Evolutionary conservation across 1,140 invertebrate genomes (phyloP), one percentile per base, ranked within the genome.

Genomic region (Propsilocerus akamusi): DNA sequence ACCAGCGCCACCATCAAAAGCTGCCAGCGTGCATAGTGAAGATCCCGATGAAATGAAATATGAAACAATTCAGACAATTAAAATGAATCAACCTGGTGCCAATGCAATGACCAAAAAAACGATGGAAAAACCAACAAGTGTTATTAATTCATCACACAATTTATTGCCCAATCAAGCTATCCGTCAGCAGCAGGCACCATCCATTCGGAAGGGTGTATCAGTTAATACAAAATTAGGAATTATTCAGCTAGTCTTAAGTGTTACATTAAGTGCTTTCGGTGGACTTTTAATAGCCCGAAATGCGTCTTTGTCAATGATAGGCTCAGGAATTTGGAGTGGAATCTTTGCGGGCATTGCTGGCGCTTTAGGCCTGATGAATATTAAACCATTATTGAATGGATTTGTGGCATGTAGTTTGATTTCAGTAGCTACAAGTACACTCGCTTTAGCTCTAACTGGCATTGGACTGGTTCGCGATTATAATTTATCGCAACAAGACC

Each of bases 391-490:
- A 3, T 59, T 61, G 41, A 64, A 61, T 25, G 61, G 62, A 11
- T 65, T 65, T 49, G 48, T 65, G 51, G 63, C 62, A 4, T 47
- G 63, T 32, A 64, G 61, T 53, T 53, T 65, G 49, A 58, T 65
- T n/a, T 64, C 61, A 52, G 62, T 65, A 23, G 63, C 63, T 7
- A 59, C 60, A 49, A 63, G 62, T 32, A 64, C 63, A 5, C 26
- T 65, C 51, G 63, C 63, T 1, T 26, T 65, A 53, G 63, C 63
- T 34, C 56, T 65, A 53, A 62, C 63, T 28, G 63, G 63, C n/a
- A 57, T 62, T 52, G 62, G 62, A 14, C 49, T 65, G 28, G 58
- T 61, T 17, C 49, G 63, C 17, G 63, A 65, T 49, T 56, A 63
- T 25, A 63, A 64, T 52, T 56, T 57, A 17, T 53, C 60, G 52